Evolutionary conservation across 2,888 invertebrate genomes (phyloP), one percentile per base, ranked within the genome.

Genomic region (Marasmarcha lunaedactyla): DNA sequence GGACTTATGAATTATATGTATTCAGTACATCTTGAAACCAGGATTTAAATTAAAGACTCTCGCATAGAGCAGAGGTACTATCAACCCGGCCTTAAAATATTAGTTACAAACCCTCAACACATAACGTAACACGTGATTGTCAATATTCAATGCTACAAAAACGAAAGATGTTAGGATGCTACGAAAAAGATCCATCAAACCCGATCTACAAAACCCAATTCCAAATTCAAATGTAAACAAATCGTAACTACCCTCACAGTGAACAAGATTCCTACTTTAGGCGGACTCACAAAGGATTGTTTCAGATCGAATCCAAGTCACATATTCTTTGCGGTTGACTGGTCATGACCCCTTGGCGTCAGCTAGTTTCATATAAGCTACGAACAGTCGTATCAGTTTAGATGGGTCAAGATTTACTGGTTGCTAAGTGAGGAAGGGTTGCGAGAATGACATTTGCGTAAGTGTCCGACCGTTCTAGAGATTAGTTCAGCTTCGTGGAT

Each of bases 381-480:
- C 20, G 20, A 20, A 20, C 20, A 5, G 7, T 5, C 4, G 7
- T 7, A 5, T 20, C 20, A 5, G 52, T 48, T 33, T 39, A 42
- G 55, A 57, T 15, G 52, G 68, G 37, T 59, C 54, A 49, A 36
- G 35, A 26, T 41, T 35, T 36, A 38, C 41, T 62, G 63, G 66
- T 47, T 52, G 47, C 46, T 45, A 42, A 51, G 57, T 61, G 59
- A 60, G 59, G 65, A 68, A 64, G 70, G 71, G 63, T 66, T 57
- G 62, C 61, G 68, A 63, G 67, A 71, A 71, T 69, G 68, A 67
- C 73, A 71, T 74, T 73, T 71, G 64, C 67, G 64, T 71, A 71
- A 72, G 67, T 64, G 62, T 54, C 62, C 58, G 57, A 57, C 64
- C 61, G 57, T 71, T 69, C 64, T 63, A 51, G 64, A 71, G 74